Conservation (phyloP, 2,888 invertebrate species). For the Callyntrura sp. region DNA sequence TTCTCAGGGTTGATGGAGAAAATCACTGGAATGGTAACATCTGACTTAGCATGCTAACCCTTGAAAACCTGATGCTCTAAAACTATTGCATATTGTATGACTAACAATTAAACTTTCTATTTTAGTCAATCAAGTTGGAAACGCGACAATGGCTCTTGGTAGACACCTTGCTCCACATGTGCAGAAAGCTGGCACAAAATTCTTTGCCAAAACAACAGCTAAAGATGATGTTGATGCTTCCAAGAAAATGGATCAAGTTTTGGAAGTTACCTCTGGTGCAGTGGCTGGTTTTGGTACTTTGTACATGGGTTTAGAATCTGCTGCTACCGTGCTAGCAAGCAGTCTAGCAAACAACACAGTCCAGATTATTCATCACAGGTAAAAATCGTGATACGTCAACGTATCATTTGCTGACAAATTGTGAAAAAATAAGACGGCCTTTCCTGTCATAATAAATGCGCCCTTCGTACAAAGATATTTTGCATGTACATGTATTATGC, state of each 20-base stretch:
- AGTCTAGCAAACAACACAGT: conserved; percentile 90
- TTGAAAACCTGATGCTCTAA: not conserved
- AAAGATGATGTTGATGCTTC: conserved; percentile 87
- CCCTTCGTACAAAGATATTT: no score
- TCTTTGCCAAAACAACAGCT: conserved; percentile 88
- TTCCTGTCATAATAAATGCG: no score
- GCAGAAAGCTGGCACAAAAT: conserved; percentile 88
- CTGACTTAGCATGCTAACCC: no score
- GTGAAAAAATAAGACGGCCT: no score
- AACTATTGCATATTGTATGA: not conserved
- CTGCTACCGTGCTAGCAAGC: conserved; percentile 88
- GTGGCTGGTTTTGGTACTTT: conserved; percentile 90
- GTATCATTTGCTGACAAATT: not conserved
- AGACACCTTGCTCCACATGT: conserved; percentile 90
- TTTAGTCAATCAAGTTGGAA: conserved; percentile 88
- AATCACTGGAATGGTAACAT: no score
- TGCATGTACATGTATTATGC: no score
- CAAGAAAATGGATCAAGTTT: conserved; percentile 87
- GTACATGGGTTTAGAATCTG: conserved; percentile 90
- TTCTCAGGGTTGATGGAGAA: no score
- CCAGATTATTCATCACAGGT: conserved; percentile 91
- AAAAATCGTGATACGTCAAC: conserved; percentile 72
- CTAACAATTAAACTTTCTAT: conserved; percentile 52
- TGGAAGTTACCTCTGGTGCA: conserved; percentile 90
- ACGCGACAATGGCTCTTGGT: conserved; percentile 89